phyloP scores from a whole-genome alignment of 1,140 invertebrate genomes.

The Agraylea sexmaculata region DNA sequence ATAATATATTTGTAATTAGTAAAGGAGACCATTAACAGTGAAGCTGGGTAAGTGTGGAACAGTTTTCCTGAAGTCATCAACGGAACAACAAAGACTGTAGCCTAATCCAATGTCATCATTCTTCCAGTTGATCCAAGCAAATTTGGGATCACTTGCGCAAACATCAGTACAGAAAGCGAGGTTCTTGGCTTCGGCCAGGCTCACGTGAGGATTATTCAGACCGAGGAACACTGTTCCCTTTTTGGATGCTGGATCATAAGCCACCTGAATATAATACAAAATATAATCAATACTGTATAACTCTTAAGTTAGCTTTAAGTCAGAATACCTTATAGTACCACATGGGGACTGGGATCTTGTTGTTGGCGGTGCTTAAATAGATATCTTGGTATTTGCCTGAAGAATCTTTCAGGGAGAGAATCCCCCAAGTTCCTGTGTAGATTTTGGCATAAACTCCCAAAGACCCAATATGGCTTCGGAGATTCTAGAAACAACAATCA shows the following conservation, averaged over 20 bases:
- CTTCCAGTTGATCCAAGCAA: slow-evolving; percentile 26
- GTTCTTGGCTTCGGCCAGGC: slow-evolving; percentile 25
- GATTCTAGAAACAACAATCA: slow-evolving; percentile 28
- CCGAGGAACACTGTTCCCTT: slow-evolving; percentile 46
- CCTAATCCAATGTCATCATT: slow-evolving; percentile 26
- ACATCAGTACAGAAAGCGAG: slow-evolving; percentile 37
- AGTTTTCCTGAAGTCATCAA: slow-evolving; percentile 28
- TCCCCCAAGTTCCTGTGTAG: slow-evolving; percentile 34
- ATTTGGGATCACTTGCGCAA: slow-evolving; percentile 29
- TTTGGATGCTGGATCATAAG: slow-evolving; percentile 38
- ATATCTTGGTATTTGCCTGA: slow-evolving; percentile 25
- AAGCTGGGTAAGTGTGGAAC: slow-evolving; percentile 28
- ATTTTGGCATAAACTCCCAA: slow-evolving; percentile 29
- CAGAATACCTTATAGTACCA: slow-evolving; percentile 34
- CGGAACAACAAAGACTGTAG: slow-evolving; percentile 36
- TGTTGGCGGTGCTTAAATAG: slow-evolving; percentile 24
- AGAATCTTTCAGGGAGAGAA: slow-evolving; percentile 28
- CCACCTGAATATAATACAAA: slow-evolving; percentile 29
- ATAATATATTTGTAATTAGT: too few relatives aligned
- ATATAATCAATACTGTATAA: too few relatives aligned
- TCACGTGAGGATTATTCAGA: slow-evolving; percentile 50
- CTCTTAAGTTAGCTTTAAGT: too few relatives aligned
- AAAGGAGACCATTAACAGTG: slow-evolving; percentile 24
- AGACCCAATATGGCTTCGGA: slow-evolving; percentile 27
- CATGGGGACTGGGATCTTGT: slow-evolving; percentile 31